Conservation (phyloP, 2,797 vertebrate genomes). For the Calcarius lapponicus region DNA sequence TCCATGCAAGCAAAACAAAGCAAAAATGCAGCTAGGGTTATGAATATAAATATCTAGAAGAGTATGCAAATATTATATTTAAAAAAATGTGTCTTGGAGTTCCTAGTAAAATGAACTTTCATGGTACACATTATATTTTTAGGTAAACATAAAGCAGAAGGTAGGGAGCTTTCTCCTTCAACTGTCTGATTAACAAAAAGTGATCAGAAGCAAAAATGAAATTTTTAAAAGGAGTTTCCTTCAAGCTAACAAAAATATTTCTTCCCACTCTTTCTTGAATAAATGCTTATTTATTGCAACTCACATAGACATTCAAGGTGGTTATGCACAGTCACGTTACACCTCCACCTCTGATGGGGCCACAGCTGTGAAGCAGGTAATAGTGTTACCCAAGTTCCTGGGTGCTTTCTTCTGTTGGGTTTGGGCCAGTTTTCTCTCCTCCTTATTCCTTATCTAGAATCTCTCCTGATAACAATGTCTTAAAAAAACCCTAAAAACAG, state of each 20-base stretch:
- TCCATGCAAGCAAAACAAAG: slow-evolving; percentile 68
- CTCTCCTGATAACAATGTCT: background rate
- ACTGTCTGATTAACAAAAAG: background rate
- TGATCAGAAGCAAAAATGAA: background rate
- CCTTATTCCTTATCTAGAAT: background rate
- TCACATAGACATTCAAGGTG: background rate
- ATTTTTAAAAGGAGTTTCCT: background rate
- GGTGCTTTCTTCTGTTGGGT: background rate
- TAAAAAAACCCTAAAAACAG: rapidly evolving
- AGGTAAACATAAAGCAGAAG: slow-evolving; percentile 13
- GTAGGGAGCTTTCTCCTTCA: background rate
- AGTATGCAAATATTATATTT: slow-evolving; percentile 15
- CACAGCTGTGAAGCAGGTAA: too few species aligned
- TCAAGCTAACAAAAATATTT: background rate
- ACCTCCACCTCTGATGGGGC: background rate
- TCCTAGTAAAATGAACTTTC: background rate
- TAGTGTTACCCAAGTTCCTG: background rate
- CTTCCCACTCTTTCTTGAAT: background rate
- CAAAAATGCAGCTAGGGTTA: slow-evolving; percentile 31
- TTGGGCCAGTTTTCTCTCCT: background rate
- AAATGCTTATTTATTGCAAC: background rate
- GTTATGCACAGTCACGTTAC: background rate
- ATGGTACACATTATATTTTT: background rate
- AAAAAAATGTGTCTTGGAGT: background rate
- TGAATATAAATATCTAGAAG: slow-evolving; percentile 58